These are phyloP conservation scores for Steinernema khuongi DNA, from an alignment of 1,140 invertebrate genomes.

Conservation along the genomic window DNA sequence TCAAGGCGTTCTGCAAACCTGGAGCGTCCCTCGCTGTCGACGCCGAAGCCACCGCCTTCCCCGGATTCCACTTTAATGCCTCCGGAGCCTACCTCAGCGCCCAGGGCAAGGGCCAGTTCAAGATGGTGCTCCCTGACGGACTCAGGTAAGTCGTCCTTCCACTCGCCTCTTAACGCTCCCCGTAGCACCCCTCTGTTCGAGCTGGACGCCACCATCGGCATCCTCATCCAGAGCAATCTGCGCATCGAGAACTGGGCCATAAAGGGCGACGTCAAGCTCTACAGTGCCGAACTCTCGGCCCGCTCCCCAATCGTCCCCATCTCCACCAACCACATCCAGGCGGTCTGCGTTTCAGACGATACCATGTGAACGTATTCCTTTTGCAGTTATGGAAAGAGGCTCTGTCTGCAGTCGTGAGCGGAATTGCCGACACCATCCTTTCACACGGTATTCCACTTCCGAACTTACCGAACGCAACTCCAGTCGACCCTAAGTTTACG, in stretches of 20 bases:
- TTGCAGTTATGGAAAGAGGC: neutral
- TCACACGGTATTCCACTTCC: neutral
- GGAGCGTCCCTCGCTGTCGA: neutral
- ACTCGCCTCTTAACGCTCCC: neutral
- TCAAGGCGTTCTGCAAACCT: neutral
- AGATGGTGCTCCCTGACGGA: neutral
- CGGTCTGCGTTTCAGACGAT: neutral
- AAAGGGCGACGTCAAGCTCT: neutral
- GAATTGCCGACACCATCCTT: neutral
- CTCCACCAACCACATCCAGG: neutral
- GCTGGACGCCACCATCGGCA: neutral
- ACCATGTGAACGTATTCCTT: neutral
- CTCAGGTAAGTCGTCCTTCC: neutral
- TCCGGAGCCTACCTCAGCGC: neutral
- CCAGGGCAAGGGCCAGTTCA: neutral
- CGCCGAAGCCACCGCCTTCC: neutral
- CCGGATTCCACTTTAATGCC: constrained; percentile 5
- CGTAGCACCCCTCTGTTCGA: neutral
- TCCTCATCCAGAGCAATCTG: neutral
- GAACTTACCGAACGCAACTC: neutral
- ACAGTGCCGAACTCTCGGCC: neutral
- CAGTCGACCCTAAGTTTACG: neutral
- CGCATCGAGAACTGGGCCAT: neutral
- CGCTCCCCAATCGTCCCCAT: neutral
- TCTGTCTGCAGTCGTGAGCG: neutral